These are phyloP conservation scores for Corythoichthys intestinalis DNA, from an alignment of 2,113 vertebrate genomes.

Conservation along the genomic window DNA sequence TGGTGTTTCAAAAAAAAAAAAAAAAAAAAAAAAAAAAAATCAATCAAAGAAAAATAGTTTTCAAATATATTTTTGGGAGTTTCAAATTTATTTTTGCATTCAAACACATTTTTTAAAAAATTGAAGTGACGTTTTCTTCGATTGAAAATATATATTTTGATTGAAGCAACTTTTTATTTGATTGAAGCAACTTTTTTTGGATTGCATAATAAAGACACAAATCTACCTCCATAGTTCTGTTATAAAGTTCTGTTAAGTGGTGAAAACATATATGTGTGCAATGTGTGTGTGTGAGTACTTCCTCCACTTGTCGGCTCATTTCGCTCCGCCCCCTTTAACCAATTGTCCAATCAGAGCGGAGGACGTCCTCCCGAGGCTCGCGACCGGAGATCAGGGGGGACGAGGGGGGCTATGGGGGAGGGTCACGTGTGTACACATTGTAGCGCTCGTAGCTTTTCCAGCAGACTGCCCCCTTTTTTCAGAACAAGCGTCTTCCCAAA, in stretches of 20 bases:
- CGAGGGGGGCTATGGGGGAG: constrained; percentile 62
- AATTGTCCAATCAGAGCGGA: constrained; percentile 55
- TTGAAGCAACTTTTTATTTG: too few species aligned
- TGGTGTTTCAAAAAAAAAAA: too few species aligned
- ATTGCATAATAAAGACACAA: too few species aligned
- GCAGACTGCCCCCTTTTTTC: constrained; percentile 60
- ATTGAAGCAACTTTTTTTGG: too few species aligned
- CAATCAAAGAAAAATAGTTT: too few species aligned
- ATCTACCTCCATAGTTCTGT: background rate
- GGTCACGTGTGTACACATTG: constrained; percentile 79
- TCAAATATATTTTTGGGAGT: too few species aligned
- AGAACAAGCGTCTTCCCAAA: constrained; percentile 51
- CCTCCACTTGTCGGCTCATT: constrained; percentile 1
- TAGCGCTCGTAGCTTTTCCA: constrained; percentile 64
- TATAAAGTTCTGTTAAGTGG: background rate
- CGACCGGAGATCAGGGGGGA: constrained; percentile 18
- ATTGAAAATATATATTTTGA: too few species aligned
- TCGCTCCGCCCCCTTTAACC: constrained; percentile 35
- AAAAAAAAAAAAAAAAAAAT: too few species aligned
- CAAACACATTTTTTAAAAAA: too few species aligned
- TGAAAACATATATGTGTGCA: background rate
- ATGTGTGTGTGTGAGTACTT: background rate
- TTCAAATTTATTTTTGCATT: too few species aligned
- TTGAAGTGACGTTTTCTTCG: too few species aligned
- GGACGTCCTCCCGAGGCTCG: constrained; percentile 39